These are phyloP conservation scores for Decapterus maruadsi DNA, from an alignment of 2,797 vertebrate genomes.

Conservation along the genomic window DNA sequence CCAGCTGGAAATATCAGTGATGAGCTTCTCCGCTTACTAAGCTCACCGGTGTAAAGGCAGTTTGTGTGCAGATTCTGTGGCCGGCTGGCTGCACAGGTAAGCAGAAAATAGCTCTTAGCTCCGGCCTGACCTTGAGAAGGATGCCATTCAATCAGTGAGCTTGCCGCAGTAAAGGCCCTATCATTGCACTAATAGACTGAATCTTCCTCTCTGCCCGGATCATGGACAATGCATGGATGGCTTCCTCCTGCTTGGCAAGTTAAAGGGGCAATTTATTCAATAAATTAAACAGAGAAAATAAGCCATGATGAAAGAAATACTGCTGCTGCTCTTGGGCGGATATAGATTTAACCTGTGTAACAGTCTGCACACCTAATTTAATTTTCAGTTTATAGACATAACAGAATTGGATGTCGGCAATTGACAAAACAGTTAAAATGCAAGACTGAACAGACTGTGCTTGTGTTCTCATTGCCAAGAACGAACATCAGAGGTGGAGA, in stretches of 20 bases:
- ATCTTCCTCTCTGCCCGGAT: conserved; percentile 74
- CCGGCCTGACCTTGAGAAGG: conserved; percentile 80
- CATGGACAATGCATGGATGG: conserved; percentile 76
- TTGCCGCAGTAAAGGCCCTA: conserved; percentile 74
- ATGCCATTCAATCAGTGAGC: conserved; percentile 82
- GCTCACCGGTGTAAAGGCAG: conserved; percentile 72
- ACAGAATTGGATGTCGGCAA: conserved; percentile 69
- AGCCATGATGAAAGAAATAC: conserved; percentile 72
- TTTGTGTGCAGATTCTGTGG: conserved; percentile 76
- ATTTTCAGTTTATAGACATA: conserved; percentile 78
- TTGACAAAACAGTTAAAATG: conserved; percentile 75
- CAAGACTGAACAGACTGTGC: conserved; percentile 68
- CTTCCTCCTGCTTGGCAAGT: conserved; percentile 76
- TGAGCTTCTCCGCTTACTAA: conserved; percentile 78
- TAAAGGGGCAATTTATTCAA: conserved; percentile 78
- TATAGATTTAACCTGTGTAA: conserved; percentile 71
- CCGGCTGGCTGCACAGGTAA: conserved; percentile 83
- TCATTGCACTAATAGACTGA: conserved; percentile 83
- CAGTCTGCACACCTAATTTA: conserved; percentile 77
- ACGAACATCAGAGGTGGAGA: conserved; percentile 57
- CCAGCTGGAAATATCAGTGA: conserved; percentile 78
- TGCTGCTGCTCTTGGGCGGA: conserved; percentile 44
- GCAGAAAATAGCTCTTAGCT: conserved; percentile 84
- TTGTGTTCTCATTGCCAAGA: conserved; percentile 52
- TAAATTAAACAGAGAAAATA: conserved; percentile 79